Evolutionary conservation across 2,888 invertebrate species (phyloP), one percentile per base, ranked within the genome.

Genomic region (Ormyrus rosae): DNA sequence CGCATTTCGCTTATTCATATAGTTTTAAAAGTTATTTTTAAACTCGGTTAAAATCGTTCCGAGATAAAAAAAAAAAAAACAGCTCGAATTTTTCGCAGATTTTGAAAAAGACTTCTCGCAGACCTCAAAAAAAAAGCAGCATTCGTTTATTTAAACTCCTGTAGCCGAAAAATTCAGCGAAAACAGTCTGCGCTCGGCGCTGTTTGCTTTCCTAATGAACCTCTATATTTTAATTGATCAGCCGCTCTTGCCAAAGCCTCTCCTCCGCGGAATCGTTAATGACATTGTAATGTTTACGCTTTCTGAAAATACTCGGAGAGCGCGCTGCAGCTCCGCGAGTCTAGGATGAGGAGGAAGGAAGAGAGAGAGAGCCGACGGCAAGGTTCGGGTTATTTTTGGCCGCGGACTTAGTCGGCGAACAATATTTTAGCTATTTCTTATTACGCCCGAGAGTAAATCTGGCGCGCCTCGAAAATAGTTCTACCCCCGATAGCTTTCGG

Each of bases 361-460:
- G 13, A 58, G 34, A 34, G 34, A 34, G 72, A 19, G 46, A 46
- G 13, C 11, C 6, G 70, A 72, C 73, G 76, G 82, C 81, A 83
- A 83, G 80, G 75, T 80, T 71, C 71, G 79, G 81, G 46, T 83
- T 86, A 86, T 86, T 86, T 86, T 81, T 72, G 84, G 83, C 82
- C 63, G 56, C 45, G 19, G n/a, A 51, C 34, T 60, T 50, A 79
- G 75, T 81, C 80, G 76, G 83, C 81, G 82, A 83, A 80, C 83
- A 85, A 86, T 86, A 86, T 86, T 86, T 84, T 84, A 83, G 83
- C 84, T 77, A 84, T 84, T 85, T 86, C 85, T 86, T 83, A 84
- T 84, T 83, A 83, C 81, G 73, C 65, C 56, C 82, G 85, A 84
- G 83, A 34, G 84, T 83, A 82, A 85, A 84, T 84, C 84, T 85